Percentiles rank a stretch among this genome's conserved stretches.
Evolutionary conservation across 2,797 vertebrate species (phyloP).

Genomic region (Antrozous pallidus): DNA sequence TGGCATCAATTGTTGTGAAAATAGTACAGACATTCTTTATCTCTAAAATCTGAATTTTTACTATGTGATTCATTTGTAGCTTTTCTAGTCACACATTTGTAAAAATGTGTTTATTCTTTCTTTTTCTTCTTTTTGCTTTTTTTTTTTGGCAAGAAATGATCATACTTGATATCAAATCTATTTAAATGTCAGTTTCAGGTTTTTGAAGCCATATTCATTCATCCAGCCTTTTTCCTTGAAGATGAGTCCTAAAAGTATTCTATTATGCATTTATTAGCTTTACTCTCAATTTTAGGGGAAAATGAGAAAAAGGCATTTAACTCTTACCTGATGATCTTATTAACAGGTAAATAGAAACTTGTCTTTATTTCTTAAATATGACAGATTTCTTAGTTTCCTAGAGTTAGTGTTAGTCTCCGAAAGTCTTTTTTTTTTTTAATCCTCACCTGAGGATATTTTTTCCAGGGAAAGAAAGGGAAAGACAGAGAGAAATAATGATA

Average conservation of each 20-base stretch:
- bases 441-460: too few relatives aligned
- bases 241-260: neutral
- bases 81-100: neutral
- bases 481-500: too few relatives aligned
- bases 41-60: constrained; percentile 19
- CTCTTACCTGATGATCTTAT: neutral
- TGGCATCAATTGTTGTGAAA: neutral
- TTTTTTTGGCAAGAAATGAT: neutral
- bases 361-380: neutral
- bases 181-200: neutral
- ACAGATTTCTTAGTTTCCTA: constrained; percentile 17
- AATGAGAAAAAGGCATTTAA: neutral
- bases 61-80: constrained; percentile 1
- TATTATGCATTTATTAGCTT: neutral
- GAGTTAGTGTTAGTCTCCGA: neutral
- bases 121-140: neutral
- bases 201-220: neutral
- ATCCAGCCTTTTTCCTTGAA: neutral
- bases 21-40: neutral
- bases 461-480: too few relatives aligned
- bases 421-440: neutral
- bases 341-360: neutral
- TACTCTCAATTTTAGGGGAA: neutral
- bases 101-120: neutral
- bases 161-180: neutral